Percentiles rank a stretch among this genome's conserved stretches.
Evolutionary conservation across 2,113 vertebrate genomes (phyloP).

Genomic region (Caranx melampygus): DNA sequence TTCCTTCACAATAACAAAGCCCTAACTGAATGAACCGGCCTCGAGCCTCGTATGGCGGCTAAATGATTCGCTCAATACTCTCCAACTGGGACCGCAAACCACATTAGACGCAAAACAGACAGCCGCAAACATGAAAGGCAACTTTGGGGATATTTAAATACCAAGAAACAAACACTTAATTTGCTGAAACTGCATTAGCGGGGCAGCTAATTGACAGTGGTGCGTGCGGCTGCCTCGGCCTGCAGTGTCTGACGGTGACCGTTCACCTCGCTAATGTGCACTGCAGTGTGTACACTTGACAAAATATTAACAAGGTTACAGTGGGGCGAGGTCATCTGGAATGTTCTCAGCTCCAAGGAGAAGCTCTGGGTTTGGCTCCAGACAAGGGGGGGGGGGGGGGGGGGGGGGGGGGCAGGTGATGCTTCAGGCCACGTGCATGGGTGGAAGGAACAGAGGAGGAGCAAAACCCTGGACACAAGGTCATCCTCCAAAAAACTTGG

Average conservation of each 20-base stretch:
- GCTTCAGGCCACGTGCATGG: slow-evolving; percentile 10
- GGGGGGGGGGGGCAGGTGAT: slow-evolving; percentile 31
- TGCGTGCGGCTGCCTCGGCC: slow-evolving; percentile 69
- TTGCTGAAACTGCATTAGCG: slow-evolving; percentile 76
- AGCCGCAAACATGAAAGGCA: slow-evolving; percentile 83
- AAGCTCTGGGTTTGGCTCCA: slow-evolving; percentile 44
- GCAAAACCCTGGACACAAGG: slow-evolving; percentile 31
- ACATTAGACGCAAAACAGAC: slow-evolving; percentile 83
- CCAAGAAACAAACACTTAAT: slow-evolving; percentile 86
- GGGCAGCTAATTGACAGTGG: slow-evolving; percentile 81
- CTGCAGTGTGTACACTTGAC: slow-evolving; percentile 58
- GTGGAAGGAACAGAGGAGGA: slow-evolving; percentile 1
- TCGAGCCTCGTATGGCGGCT: slow-evolving; percentile 74
- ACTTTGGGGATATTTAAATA: slow-evolving; percentile 85
- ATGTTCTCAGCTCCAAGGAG: slow-evolving; percentile 40
- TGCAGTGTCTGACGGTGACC: slow-evolving; percentile 64
- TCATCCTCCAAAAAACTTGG: slow-evolving; percentile 17
- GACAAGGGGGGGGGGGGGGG: slow-evolving; percentile 17
- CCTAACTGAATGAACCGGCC: slow-evolving; percentile 84
- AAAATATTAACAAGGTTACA: slow-evolving; percentile 74
- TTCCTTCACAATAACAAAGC: slow-evolving; percentile 86
- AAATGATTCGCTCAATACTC: slow-evolving; percentile 85
- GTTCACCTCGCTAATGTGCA: slow-evolving; percentile 69
- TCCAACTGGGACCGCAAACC: slow-evolving; percentile 82
- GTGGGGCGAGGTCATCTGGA: slow-evolving; percentile 55